phyloP scores from a whole-genome alignment of 2,797 vertebrate species.

The Gouania willdenowi region DNA sequence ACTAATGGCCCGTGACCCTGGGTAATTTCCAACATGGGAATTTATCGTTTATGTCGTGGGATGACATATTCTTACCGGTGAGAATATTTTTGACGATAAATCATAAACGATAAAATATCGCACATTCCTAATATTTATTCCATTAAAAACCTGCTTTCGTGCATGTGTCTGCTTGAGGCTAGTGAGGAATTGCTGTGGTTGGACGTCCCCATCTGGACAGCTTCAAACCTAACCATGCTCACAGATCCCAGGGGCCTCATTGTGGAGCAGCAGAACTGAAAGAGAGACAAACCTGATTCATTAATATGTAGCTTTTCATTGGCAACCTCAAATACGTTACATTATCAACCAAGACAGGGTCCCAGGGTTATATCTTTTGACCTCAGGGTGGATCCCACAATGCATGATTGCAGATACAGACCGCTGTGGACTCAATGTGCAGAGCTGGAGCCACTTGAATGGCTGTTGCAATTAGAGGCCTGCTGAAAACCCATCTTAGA shows the following conservation, averaged over 20 bases:
- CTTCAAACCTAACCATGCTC: slow-evolving; percentile 23
- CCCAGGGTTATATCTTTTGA: slow-evolving; percentile 18
- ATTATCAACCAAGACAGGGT: slow-evolving; percentile 33
- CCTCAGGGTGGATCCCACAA: slow-evolving; percentile 18
- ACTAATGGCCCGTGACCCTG: too few species aligned
- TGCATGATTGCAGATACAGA: slow-evolving; percentile 11
- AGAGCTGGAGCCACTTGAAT: slow-evolving; percentile 14
- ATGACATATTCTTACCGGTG: too few species aligned
- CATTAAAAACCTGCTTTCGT: too few species aligned
- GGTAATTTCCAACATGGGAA: too few species aligned
- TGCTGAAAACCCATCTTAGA: not conserved
- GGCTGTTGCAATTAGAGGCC: slow-evolving; percentile 4
- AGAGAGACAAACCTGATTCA: slow-evolving; percentile 22
- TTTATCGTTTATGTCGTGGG: too few species aligned
- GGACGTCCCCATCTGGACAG: slow-evolving; percentile 39
- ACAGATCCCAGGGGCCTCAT: slow-evolving; percentile 42
- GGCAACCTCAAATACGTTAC: slow-evolving; percentile 47
- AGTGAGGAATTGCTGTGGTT: slow-evolving; percentile 5
- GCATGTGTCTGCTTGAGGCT: slow-evolving; percentile 8
- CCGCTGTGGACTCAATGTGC: slow-evolving; percentile 10
- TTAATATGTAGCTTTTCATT: slow-evolving; percentile 48
- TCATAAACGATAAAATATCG: too few species aligned
- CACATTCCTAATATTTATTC: too few species aligned
- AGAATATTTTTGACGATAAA: too few species aligned
- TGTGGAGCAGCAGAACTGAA: slow-evolving; percentile 8